phyloP scores from a whole-genome alignment of 1,140 invertebrate genomes.

The Drosophila ambigua region DNA sequence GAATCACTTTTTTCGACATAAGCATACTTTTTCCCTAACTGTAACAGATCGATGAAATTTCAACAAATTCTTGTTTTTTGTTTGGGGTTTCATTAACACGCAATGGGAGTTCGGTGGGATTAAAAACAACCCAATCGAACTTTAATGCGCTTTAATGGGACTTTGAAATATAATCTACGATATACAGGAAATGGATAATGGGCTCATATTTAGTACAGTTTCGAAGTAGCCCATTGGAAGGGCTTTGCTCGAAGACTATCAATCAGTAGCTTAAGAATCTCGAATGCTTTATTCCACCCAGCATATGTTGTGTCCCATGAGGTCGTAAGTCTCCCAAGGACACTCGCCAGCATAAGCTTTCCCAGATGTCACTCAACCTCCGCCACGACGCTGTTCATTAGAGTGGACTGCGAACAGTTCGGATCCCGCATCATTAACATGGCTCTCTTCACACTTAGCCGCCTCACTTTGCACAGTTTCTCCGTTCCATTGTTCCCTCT shows the following conservation, averaged over 20 bases:
- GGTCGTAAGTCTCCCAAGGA: too few species aligned
- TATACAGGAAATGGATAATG: too few species aligned
- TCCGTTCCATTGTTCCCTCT: conserved; percentile 52
- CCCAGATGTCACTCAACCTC: conserved; percentile 22
- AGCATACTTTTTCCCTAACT: conserved; percentile 15
- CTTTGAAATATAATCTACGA: too few species aligned
- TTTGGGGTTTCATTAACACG: conserved; percentile 5
- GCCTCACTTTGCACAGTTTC: conserved; percentile 29
- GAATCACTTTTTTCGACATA: conserved; percentile 10
- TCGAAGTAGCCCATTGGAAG: too few species aligned
- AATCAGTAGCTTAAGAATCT: too few species aligned
- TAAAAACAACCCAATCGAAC: neutral
- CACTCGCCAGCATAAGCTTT: too few species aligned
- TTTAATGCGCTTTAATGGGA: too few species aligned
- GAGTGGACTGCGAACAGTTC: conserved; percentile 22
- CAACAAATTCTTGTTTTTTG: conserved; percentile 7
- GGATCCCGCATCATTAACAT: conserved; percentile 67
- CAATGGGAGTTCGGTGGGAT: neutral
- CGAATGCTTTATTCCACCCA: too few species aligned
- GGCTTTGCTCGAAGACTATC: too few species aligned
- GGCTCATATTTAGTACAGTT: too few species aligned
- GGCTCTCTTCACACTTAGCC: conserved; percentile 70
- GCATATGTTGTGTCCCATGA: neutral
- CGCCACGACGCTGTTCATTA: conserved; percentile 49
- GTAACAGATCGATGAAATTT: conserved; percentile 40